A percentile compares a stretch with the other conserved stretches of the same genome.
Evolutionary conservation across 2,888 invertebrate genomes (phyloP).

Genomic region (Saturnia japonica): DNA sequence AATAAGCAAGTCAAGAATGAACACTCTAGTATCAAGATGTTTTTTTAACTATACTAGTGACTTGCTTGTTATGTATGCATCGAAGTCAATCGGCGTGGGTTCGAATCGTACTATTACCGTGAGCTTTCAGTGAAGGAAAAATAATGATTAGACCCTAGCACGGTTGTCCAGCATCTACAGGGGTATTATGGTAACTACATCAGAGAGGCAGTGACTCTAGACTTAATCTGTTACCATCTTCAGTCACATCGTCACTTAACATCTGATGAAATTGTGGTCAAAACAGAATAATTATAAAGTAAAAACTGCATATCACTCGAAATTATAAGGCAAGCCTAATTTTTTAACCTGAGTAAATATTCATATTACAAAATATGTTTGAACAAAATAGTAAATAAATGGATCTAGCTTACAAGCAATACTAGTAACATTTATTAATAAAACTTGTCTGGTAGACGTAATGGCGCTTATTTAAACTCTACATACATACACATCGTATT

Average conservation of each 20-base stretch:
- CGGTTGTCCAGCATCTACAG: background rate
- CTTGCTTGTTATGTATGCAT: background rate
- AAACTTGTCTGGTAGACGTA: slow-evolving; percentile 25
- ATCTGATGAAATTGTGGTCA: background rate
- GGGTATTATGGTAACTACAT: background rate
- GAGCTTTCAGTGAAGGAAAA: background rate
- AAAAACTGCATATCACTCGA: background rate
- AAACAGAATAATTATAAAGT: background rate
- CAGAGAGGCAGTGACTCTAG: background rate
- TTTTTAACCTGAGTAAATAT: background rate
- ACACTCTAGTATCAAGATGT: too few relatives aligned
- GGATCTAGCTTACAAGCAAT: slow-evolving; percentile 9
- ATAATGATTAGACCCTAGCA: background rate
- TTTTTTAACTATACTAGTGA: background rate
- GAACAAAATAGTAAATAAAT: slow-evolving; percentile 1
- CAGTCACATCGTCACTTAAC: background rate
- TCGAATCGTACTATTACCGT: background rate
- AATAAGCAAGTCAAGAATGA: background rate
- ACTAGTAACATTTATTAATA: slow-evolving; percentile 19
- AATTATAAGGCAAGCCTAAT: too few relatives aligned
- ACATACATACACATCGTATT: slow-evolving; percentile 11
- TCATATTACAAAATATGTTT: background rate
- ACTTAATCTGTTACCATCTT: background rate
- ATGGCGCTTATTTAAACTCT: slow-evolving; percentile 29
- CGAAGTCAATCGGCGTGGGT: background rate